These are phyloP conservation scores for Buphagus erythrorhynchus DNA, from an alignment of 2,797 vertebrate genomes.

Conservation along the genomic window DNA sequence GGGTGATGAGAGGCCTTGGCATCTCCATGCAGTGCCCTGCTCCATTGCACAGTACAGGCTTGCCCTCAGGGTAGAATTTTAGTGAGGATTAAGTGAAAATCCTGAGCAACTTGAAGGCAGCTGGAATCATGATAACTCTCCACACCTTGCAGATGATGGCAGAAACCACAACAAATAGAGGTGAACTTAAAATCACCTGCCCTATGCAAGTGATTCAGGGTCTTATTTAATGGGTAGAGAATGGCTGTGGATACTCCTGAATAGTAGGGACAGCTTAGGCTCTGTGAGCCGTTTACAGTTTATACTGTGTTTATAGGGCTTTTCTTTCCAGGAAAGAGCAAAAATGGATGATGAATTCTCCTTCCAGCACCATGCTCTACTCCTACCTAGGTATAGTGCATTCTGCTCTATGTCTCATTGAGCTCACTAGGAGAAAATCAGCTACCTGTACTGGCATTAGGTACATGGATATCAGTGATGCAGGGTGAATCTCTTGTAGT, in stretches of 20 bases:
- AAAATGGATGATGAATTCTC: not conserved
- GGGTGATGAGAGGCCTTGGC: not conserved
- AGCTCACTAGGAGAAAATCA: not conserved
- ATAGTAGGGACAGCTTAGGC: not conserved
- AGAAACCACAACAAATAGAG: not conserved
- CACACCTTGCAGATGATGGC: not conserved
- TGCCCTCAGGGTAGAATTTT: not conserved
- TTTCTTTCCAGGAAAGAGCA: not conserved
- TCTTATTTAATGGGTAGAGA: not conserved
- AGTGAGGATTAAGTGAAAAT: not conserved
- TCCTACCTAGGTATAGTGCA: no score
- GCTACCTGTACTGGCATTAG: rapidly evolving
- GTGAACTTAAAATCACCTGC: not conserved
- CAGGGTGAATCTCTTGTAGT: not conserved
- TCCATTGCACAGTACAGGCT: not conserved
- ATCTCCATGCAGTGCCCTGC: not conserved
- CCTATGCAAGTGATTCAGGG: not conserved
- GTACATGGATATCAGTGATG: not conserved
- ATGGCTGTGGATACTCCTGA: rapidly evolving
- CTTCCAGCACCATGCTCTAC: not conserved
- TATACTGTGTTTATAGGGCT: not conserved
- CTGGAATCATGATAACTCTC: not conserved
- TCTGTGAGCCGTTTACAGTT: not conserved
- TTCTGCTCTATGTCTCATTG: not conserved
- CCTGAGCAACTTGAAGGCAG: not conserved